Evolutionary conservation across 2,113 vertebrate species (phyloP).

Genomic region (Psilopsiagon aurifrons): DNA sequence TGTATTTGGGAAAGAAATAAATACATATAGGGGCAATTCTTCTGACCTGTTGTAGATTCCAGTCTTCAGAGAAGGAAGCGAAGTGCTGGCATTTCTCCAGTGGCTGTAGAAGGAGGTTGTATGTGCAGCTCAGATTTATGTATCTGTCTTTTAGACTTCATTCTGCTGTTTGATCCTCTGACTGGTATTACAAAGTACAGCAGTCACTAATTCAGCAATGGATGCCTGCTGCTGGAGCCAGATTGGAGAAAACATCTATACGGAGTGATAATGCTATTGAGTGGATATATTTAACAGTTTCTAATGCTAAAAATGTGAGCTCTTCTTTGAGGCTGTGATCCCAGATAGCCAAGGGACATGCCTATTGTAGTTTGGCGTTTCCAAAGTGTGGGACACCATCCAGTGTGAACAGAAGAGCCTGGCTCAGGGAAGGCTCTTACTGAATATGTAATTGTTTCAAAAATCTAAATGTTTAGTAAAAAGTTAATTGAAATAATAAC

Average conservation of each 20-base stretch:
- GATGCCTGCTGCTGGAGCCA: not conserved
- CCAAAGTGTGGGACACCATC: not conserved
- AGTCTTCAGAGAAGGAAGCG: not conserved
- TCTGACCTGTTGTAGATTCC: not conserved
- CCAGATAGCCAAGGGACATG: not conserved
- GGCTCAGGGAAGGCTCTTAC: not conserved
- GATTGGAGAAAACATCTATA: not conserved
- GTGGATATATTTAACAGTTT: not conserved
- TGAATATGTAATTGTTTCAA: not conserved
- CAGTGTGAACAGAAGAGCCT: not conserved
- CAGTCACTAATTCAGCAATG: not conserved
- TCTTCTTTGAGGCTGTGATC: not conserved
- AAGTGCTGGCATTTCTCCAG: not conserved
- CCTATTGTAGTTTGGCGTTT: not conserved
- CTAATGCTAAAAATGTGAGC: not conserved
- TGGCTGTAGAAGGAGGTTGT: not conserved
- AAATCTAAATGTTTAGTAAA: not conserved
- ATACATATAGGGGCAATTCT: not conserved
- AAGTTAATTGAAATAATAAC: not conserved
- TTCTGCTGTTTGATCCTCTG: not conserved
- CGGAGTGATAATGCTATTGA: not conserved
- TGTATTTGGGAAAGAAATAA: not conserved
- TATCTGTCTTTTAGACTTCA: not conserved
- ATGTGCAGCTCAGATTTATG: not conserved
- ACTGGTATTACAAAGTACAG: not conserved